Percentiles rank a stretch among this genome's conserved stretches.
Conservation (phyloP, 2,888 invertebrate genomes). For the Cremastinae sp. region DNA sequence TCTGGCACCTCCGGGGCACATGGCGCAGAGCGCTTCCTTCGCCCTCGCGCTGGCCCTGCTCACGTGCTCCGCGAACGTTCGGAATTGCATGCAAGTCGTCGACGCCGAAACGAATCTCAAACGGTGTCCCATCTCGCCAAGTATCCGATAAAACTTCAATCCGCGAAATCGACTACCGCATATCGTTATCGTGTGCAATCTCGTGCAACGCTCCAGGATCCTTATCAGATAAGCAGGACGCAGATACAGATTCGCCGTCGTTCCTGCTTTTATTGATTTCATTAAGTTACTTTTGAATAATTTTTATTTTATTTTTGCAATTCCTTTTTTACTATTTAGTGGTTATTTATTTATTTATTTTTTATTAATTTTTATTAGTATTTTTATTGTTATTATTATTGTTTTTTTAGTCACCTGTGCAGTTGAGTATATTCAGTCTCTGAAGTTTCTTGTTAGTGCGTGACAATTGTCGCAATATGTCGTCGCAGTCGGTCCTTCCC, state of each 20-base stretch:
- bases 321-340: background rate
- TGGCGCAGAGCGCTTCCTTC: constrained; percentile 62
- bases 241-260: constrained; percentile 68
- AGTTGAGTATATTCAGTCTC: constrained; percentile 66
- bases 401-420: constrained; percentile 64
- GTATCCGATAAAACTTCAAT: constrained; percentile 70
- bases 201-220: constrained; percentile 70
- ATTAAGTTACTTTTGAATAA: too few relatives aligned
- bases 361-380: background rate
- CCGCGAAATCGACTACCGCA: constrained; percentile 69
- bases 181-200: constrained; percentile 71
- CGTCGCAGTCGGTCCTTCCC: constrained; percentile 69
- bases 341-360: background rate
- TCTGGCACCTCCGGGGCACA: constrained; percentile 57
- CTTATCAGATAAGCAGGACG: constrained; percentile 68
- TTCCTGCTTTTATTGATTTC: constrained; percentile 59
- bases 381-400: background rate
- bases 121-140: constrained; percentile 67
- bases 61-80: constrained; percentile 67
- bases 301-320: too few relatives aligned
- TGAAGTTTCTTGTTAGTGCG: constrained; percentile 71
- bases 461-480: constrained; percentile 72
- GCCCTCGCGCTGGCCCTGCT: constrained; percentile 65
- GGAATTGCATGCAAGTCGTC: constrained; percentile 67
- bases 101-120: constrained; percentile 61